phyloP scores from a whole-genome alignment of 1,140 invertebrate species.

The Caenorhabditis inopinata region DNA sequence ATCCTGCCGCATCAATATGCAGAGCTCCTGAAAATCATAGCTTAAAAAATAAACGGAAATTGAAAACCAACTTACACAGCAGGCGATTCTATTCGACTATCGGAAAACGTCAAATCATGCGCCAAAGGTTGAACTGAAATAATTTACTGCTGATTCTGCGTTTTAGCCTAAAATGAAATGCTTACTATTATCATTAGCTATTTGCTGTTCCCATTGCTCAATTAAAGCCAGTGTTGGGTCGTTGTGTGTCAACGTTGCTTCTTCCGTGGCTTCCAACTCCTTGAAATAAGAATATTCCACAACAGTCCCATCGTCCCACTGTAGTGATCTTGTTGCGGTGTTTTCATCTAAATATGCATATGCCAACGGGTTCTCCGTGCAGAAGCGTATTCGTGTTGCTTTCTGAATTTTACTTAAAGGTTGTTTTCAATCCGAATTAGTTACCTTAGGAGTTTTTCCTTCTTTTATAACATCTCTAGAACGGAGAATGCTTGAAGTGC shows the following conservation, averaged over 20 bases:
- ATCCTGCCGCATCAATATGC: constrained; percentile 14
- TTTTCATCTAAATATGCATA: constrained; percentile 47
- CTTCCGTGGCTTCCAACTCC: not conserved
- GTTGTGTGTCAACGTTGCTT: not conserved
- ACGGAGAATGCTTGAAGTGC: constrained; percentile 20
- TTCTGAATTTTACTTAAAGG: not conserved
- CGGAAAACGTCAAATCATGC: constrained; percentile 11
- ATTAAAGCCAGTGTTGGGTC: not conserved
- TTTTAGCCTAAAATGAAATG: not conserved
- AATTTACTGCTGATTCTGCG: not conserved
- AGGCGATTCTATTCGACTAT: constrained; percentile 1
- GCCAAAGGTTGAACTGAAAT: not conserved
- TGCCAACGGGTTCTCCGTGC: constrained; percentile 35
- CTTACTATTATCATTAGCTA: constrained; percentile 15
- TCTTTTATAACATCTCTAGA: not conserved
- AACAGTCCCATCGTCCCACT: constrained; percentile 42
- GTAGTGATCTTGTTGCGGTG: not conserved
- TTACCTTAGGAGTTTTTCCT: not conserved
- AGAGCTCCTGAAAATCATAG: not conserved
- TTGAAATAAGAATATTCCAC: constrained; percentile 34
- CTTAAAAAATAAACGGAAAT: not conserved
- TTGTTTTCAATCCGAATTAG: not conserved
- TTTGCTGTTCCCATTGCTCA: constrained; percentile 13
- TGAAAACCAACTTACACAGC: not conserved
- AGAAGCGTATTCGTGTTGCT: constrained; percentile 32